Percentiles rank a stretch among this genome's conserved stretches.
These are phyloP conservation scores for Tor tambroides DNA, from an alignment of 2,113 vertebrate genomes.

Conservation along the genomic window DNA sequence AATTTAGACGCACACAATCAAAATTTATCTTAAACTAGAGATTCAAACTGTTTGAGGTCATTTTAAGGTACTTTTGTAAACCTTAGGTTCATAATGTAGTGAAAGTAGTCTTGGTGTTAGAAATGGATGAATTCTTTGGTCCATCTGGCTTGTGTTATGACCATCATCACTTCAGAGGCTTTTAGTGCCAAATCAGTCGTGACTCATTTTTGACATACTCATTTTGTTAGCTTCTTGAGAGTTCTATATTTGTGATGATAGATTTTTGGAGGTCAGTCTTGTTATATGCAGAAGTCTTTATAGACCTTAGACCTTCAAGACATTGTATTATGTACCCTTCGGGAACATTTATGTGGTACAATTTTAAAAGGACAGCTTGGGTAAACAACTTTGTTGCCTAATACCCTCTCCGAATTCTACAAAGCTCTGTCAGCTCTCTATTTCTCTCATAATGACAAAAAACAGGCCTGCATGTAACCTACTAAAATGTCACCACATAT, in stretches of 20 bases:
- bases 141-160: not conserved
- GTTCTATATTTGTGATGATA: not conserved
- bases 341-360: not conserved
- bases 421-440: not conserved
- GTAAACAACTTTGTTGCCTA: not conserved
- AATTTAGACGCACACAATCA: not conserved
- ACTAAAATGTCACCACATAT: not conserved
- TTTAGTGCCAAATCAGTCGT: not conserved
- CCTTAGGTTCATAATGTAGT: not conserved
- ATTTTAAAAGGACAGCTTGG: not conserved
- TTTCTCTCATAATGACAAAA: not conserved
- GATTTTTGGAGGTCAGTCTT: not conserved
- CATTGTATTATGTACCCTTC: not conserved
- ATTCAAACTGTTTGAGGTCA: not conserved
- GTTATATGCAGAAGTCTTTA: not conserved
- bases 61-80: not conserved
- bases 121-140: not conserved
- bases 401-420: not conserved
- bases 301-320: not conserved
- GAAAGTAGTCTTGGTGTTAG: not conserved
- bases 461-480: conserved; percentile 1
- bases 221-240: not conserved
- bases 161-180: not conserved
- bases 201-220: not conserved
- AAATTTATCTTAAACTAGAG: too few species aligned